Evolutionary conservation across 92 coral and sea anemone species (phyloP), one percentile per base, ranked within the genome.

Genomic region (Heteractis magnifica): DNA sequence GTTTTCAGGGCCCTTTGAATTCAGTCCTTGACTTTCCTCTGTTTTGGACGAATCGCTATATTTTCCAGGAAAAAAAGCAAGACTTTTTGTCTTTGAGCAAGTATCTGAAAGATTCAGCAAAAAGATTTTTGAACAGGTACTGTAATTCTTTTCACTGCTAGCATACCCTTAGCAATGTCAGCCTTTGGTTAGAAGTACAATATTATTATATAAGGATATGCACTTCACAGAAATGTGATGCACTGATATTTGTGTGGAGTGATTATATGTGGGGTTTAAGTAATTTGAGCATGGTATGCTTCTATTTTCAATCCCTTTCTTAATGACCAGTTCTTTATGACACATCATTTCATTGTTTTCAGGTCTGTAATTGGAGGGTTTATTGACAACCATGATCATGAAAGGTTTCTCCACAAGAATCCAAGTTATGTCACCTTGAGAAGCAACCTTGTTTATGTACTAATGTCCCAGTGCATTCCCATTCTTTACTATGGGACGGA

Each of bases 401-500:
- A 82, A 75, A 51, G 97, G 52, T 93, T 93, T 77, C 87, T 93
- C 19, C 52, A 75, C 51, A 49, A 79, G 51, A 93, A 93, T 71
- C 94, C 92, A 81, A 90, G 94, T 75, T 76, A 77, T 64, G 87
- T 87, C 6, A 82, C 82, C 51, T 86, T 92, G 15, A 83, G 81
- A 72, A 92, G 90, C 88, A 88, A 82, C 79, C 90, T 92, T 48
- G 87, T 86, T 4, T 90, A 70, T 51, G 82, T 93, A 15, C 56
- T 93, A 2, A 93, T 88, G 92, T 89, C 90, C 16, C 88, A 85
- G 52, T 85, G 97, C 84, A 93, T 93, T 64, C 97, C 97, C 12
- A 71, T 93, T 10, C 82, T 93, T 49, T 93, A 93, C 84, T 93
- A 93, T 71, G 97, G 97, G 6, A 93, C 97, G 18, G 94, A 93